Evolutionary conservation across 2,888 invertebrate species (phyloP), one percentile per base, ranked within the genome.

Genomic region (Lasioglossum leucozonium): DNA sequence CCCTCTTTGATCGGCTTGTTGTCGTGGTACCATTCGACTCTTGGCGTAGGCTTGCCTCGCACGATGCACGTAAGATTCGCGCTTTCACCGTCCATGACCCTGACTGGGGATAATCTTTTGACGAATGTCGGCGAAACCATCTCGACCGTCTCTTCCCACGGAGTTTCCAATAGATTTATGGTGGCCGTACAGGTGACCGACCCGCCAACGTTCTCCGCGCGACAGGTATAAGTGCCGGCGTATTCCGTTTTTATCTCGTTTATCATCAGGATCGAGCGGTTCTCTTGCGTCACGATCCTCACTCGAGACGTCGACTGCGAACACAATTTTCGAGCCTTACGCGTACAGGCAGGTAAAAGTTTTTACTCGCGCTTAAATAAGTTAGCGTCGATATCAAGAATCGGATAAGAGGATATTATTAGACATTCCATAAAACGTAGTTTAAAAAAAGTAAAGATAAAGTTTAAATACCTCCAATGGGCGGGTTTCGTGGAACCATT

Each of bases 51-150:
- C 92, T 97, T 96, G 42, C 98, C 98, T 79, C 95, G 96, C 16
- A 98, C 97, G 92, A 97, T 95, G 92, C 98, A 98, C 47, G 96
- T 96, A 76, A 98, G 96, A 86, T 96, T 95, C 83, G 98, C 97
- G 88, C 97, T 97, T 92, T 99, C 98, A 77, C 99, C 99, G 93
- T 99, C 99, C 97, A 98, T 98, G 8, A 99, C 97, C 82, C 97
- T 96, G 13, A 97, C 95, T 5, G 98, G 97, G 78, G 97, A 95
- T 87, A 99, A 96, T 86, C 97, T 97, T 92, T 96, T 96, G 37
- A 97, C 95, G 93, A 99, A 98, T 90, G 96, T 96, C 51, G 99
- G 99, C 62, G 98, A 97, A 87, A 96, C 96, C 71, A 97, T 95
- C 94, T 96, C 96, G 74, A 95, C 95, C 0, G 96, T 95, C 91